Evolutionary conservation across 1,140 invertebrate genomes (phyloP).

Genomic region (Drosophila takahashii): DNA sequence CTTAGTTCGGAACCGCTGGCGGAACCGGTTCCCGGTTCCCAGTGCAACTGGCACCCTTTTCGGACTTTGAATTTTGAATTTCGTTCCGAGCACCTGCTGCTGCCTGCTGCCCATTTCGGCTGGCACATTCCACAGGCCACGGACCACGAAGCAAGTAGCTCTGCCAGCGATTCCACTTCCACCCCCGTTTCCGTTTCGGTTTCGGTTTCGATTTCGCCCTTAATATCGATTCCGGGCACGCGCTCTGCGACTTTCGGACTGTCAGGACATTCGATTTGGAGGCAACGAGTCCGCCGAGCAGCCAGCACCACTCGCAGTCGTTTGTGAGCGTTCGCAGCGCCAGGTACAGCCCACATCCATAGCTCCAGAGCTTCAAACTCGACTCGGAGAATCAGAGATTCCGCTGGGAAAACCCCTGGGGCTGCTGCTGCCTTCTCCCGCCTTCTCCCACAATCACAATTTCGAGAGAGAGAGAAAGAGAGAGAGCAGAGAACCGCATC

Average conservation of each 20-base stretch:
- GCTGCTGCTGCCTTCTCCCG: not conserved
- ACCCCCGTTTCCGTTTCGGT: constrained; percentile 15
- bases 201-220: constrained; percentile 26
- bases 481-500: constrained; percentile 4
- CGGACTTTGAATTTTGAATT: not conserved
- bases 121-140: constrained; percentile 42
- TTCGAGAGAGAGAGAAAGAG: constrained; percentile 9
- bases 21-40: constrained; percentile 22
- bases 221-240: constrained; percentile 50
- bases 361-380: constrained; percentile 2
- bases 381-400: constrained; percentile 5
- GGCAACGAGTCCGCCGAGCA: constrained; percentile 45
- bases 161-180: constrained; percentile 19
- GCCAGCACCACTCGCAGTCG: constrained; percentile 62
- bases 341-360: constrained; percentile 61
- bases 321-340: constrained; percentile 81
- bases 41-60: not conserved
- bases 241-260: constrained; percentile 27
- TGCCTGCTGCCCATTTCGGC: constrained; percentile 16
- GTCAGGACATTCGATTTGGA: constrained; percentile 10
- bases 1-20: not conserved
- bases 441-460: no score
- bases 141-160: constrained; percentile 7
- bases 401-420: constrained; percentile 11
- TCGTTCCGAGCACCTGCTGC: constrained; percentile 31